Base-by-base conservation (phyloP, 2,797 vertebrate species). In the Melanotaenia pygmaea region DNA sequence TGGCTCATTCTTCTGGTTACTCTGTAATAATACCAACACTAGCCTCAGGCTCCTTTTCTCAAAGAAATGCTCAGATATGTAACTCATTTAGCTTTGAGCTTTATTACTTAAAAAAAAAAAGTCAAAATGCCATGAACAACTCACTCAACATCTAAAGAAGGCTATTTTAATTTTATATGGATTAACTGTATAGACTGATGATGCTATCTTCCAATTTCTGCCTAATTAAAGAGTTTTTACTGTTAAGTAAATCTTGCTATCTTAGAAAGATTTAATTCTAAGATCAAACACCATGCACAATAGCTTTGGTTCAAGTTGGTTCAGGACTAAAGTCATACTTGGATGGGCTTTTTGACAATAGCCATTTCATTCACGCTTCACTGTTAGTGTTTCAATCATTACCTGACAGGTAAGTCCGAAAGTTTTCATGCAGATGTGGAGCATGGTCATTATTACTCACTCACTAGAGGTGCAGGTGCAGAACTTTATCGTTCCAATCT, bases 1-100 rank as follows among this genome's bases (percentile, higher is more conserved):
- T 57, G 70, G 82, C 74, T 84, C 69, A 71, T 79, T 82, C 77
- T 79, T 85, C 73, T 82, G 79, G 73, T 88, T 82, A 24, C 76
- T 80, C 74, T 89, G 87, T 86, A 87, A 65, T 10, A 9, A 61
- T 63, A 77, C 82, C 86, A 89, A 81, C 67, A 78, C 70, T 67
- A 77, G 74, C 77, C 53, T 67, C 67, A 16, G 51, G 71, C 64
- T 35, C 18, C 22, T 6, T 1, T 26, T 71, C 68, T 65, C 76
- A 50, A 63, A 74, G 8, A 67, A 79, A 73, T 63, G 26, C 70
- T 50, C 58, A 43, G 28, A 78, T 70, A 35, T 72, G 57, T 30
- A 50, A 56, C 3, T 59, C 1, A 59, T 60, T 63, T 24, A 3
- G 13, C 43, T 32, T 67, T n/a, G 28, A 64, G 50, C 28, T 45